These are phyloP conservation scores for Anguilla pacifica DNA, from an alignment of 2,797 vertebrate genomes.

Conservation along the genomic window DNA sequence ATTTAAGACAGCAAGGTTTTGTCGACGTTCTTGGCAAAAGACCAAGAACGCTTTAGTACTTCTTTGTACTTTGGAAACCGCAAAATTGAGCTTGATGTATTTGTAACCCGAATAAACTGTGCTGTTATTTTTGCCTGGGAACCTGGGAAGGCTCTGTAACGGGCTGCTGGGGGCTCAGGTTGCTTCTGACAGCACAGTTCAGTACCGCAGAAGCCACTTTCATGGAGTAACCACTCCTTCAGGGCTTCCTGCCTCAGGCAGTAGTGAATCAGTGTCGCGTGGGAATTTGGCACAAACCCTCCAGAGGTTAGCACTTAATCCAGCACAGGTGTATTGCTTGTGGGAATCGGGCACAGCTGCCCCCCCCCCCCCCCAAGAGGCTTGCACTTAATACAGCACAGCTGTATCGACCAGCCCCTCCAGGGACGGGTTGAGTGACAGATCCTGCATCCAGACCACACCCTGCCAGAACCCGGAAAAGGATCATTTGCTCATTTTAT, in stretches of 20 bases:
- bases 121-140: not conserved
- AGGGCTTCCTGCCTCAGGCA: not conserved
- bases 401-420: constrained; percentile 5
- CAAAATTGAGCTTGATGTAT: not conserved
- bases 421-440: not conserved
- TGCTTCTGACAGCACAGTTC: not conserved
- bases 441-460: not conserved
- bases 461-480: too few species aligned
- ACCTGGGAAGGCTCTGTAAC: constrained; percentile 5
- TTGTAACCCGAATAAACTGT: not conserved
- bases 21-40: not conserved
- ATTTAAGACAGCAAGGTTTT: not conserved
- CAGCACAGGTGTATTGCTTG: not conserved
- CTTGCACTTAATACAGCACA: not conserved
- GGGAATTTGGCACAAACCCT: constrained; percentile 21
- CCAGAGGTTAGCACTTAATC: constrained; percentile 13
- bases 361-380: too few species aligned
- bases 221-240: constrained; percentile 18
- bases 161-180: not conserved
- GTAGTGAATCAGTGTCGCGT: constrained; percentile 22
- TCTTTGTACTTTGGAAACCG: not conserved
- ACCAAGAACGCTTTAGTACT: too few species aligned
- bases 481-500: too few species aligned
- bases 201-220: constrained; percentile 17
- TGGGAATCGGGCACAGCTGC: too few species aligned